These are phyloP conservation scores for Galleria mellonella DNA, from an alignment of 1,140 invertebrate species.

Conservation along the genomic window DNA sequence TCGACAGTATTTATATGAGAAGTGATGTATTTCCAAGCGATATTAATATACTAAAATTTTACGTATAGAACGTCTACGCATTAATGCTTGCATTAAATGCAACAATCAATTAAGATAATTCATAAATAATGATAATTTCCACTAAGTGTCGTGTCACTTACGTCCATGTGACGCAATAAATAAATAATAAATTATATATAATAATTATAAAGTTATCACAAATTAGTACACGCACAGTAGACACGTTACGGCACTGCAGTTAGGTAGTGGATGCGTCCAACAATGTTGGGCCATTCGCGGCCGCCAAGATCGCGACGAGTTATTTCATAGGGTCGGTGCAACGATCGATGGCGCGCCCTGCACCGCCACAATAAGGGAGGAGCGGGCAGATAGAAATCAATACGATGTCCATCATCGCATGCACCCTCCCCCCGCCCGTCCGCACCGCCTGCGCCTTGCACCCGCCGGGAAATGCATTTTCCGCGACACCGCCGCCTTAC, in stretches of 20 bases:
- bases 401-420: constrained; percentile 71
- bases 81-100: no score
- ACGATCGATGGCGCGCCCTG: constrained; percentile 68
- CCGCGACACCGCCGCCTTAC: constrained; percentile 36
- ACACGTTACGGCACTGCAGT: constrained; percentile 15
- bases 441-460: constrained; percentile 56
- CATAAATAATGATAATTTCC: constrained; percentile 1
- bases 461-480: constrained; percentile 65
- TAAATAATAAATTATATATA: constrained; percentile 19
- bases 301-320: constrained; percentile 31
- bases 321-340: constrained; percentile 57
- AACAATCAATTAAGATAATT: not conserved
- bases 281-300: constrained; percentile 6
- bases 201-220: constrained; percentile 3
- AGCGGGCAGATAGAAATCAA: constrained; percentile 74
- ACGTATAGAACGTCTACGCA: no score
- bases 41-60: no score
- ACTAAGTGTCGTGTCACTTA: constrained; percentile 6
- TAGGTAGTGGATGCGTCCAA: no score
- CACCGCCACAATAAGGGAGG: constrained; percentile 66
- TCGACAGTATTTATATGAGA: no score
- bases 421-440: constrained; percentile 49
- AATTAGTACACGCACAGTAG: constrained; percentile 6
- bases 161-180: constrained; percentile 37
- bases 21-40: no score